These are phyloP conservation scores for Acrocyrtus sp. DNA, from an alignment of 2,888 invertebrate genomes.

Conservation along the genomic window DNA sequence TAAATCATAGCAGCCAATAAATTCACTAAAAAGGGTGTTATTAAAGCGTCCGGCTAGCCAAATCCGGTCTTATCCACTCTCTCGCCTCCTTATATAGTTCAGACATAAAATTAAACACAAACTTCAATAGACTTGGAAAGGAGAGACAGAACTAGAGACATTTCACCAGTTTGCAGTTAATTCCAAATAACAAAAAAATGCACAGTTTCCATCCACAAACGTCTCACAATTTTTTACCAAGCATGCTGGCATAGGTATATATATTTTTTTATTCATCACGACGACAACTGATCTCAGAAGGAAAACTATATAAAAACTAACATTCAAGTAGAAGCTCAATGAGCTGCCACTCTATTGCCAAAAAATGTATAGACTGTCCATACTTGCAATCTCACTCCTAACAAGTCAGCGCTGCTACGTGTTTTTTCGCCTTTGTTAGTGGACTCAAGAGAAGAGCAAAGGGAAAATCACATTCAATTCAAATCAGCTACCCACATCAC, in stretches of 20 bases:
- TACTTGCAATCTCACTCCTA: neutral
- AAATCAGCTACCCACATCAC: slow-evolving; percentile 37
- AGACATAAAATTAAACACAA: slow-evolving; percentile 47
- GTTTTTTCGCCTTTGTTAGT: neutral
- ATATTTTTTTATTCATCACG: slow-evolving; percentile 44
- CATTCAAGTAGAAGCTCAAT: slow-evolving; percentile 30
- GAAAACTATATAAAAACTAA: slow-evolving; percentile 30
- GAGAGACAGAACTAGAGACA: too few relatives aligned
- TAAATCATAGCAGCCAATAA: slow-evolving; percentile 45
- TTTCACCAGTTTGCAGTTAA: too few relatives aligned
- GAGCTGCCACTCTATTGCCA: slow-evolving; percentile 17
- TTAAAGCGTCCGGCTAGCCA: slow-evolving; percentile 46
- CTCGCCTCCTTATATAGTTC: slow-evolving; percentile 42
- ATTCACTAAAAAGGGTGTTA: slow-evolving; percentile 47
- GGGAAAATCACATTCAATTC: slow-evolving; percentile 26
- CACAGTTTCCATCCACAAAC: too few relatives aligned
- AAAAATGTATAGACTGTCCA: neutral
- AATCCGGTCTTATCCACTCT: slow-evolving; percentile 46
- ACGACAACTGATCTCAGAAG: slow-evolving; percentile 41
- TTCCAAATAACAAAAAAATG: too few relatives aligned
- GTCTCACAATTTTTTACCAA: too few relatives aligned
- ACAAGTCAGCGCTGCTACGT: neutral
- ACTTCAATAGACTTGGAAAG: too few relatives aligned
- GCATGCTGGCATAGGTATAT: too few relatives aligned
- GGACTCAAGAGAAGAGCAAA: slow-evolving; percentile 6